Conservation (phyloP, 1,140 invertebrate genomes). For the Lucilia sericata region DNA sequence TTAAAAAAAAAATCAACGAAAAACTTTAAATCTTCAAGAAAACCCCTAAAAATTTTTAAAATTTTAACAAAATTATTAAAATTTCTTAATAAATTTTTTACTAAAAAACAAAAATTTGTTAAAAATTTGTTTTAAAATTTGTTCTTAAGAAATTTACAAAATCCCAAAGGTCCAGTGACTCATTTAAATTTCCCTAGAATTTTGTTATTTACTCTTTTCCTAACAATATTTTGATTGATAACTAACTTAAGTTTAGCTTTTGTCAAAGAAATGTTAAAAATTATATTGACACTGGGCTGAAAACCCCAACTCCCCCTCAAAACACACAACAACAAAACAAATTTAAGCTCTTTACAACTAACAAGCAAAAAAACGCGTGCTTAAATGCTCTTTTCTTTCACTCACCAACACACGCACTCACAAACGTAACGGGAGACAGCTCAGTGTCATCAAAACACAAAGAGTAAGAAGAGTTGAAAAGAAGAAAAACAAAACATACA, state of each 20-base stretch:
- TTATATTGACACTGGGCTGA: neutral
- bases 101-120: too few species aligned
- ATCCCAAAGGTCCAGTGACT: too few species aligned
- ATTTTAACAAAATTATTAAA: neutral
- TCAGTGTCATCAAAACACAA: neutral
- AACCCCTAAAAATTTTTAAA: neutral
- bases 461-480: neutral
- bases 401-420: neutral
- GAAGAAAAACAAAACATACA: neutral
- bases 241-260: too few species aligned
- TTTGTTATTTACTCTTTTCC: too few species aligned
- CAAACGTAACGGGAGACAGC: neutral
- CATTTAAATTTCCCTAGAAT: too few species aligned
- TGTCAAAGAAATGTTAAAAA: neutral
- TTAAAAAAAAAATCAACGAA: too few species aligned
- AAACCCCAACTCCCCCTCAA: neutral
- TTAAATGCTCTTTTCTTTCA: neutral
- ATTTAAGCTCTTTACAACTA: neutral
- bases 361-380: neutral
- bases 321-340: neutral
- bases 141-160: neutral
- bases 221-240: too few species aligned
- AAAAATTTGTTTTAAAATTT: too few species aligned
- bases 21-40: too few species aligned
- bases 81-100: neutral